Evolutionary conservation across 2,113 vertebrate genomes (phyloP).

Genomic region (Columba livia): DNA sequence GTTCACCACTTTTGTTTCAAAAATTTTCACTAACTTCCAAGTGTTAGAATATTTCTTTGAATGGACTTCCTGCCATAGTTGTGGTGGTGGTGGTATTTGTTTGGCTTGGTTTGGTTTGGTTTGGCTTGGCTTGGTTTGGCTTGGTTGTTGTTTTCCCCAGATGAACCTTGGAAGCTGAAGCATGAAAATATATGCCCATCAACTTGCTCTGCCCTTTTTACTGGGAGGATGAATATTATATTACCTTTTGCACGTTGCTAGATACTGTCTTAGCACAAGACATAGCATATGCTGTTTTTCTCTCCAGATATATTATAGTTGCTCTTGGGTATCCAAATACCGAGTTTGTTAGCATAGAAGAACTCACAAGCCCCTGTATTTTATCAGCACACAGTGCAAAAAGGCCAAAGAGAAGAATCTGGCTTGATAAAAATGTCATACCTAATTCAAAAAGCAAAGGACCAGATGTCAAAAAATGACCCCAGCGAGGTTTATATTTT

Average conservation of each 20-base stretch:
- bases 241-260: not conserved
- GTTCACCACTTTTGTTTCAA: not conserved
- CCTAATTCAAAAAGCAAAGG: not conserved
- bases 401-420: not conserved
- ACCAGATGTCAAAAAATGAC: not conserved
- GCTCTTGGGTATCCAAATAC: not conserved
- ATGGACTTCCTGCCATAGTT: not conserved
- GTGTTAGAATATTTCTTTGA: not conserved
- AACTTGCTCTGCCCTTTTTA: not conserved
- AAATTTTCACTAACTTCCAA: not conserved
- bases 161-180: not conserved
- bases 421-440: not conserved
- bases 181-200: not conserved
- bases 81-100: too few species aligned
- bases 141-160: not conserved
- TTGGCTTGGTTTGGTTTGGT: too few species aligned
- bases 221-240: not conserved
- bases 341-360: not conserved
- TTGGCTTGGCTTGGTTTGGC: too few species aligned
- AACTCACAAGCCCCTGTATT: not conserved
- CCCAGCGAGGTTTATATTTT: not conserved
- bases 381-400: not conserved
- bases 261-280: not conserved
- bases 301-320: not conserved
- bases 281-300: not conserved